A percentile compares a stretch with the other conserved stretches of the same genome.
Conservation (phyloP, 1,140 invertebrate genomes). For the Eumeta japonica region DNA sequence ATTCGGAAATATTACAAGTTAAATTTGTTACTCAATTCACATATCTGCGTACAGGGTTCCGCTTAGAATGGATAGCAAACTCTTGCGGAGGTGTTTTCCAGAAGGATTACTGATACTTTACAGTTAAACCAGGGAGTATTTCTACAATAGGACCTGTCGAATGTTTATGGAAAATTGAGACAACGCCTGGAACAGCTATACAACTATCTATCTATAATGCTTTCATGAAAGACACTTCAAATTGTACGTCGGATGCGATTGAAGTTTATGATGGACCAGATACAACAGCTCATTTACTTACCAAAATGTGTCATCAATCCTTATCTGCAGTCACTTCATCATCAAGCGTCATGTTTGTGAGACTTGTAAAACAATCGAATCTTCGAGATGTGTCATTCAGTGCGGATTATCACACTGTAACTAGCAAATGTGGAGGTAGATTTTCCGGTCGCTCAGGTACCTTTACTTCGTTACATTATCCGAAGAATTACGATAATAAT, state of each 20-base stretch:
- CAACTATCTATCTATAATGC: conserved; percentile 68
- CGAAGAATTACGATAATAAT: conserved; percentile 67
- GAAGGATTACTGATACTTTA: conserved; percentile 54
- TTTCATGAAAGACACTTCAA: conserved; percentile 62
- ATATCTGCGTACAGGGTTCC: conserved; percentile 54
- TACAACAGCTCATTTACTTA: conserved; percentile 57
- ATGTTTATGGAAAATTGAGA: conserved; percentile 77
- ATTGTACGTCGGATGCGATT: conserved; percentile 71
- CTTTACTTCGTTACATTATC: conserved; percentile 74
- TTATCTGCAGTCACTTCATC: conserved; percentile 20
- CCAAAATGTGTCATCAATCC: conserved; percentile 64
- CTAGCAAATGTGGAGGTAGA: conserved; percentile 52
- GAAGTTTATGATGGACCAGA: conserved; percentile 67
- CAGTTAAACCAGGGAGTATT: conserved; percentile 17
- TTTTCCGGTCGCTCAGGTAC: conserved; percentile 47
- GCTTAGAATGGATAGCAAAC: conserved; percentile 63
- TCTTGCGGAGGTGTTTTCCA: conserved; percentile 63
- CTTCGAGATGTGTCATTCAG: conserved; percentile 29
- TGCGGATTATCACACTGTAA: conserved; percentile 9
- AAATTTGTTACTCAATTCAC: conserved; percentile 63
- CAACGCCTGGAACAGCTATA: conserved; percentile 65
- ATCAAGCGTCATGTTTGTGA: conserved; percentile 31
- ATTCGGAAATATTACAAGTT: conserved; percentile 67
- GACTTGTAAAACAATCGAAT: conserved; percentile 31
- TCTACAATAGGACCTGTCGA: conserved; percentile 60